Conservation (phyloP, 2,888 invertebrate genomes). For the Hirtodrosophila alboralis region DNA sequence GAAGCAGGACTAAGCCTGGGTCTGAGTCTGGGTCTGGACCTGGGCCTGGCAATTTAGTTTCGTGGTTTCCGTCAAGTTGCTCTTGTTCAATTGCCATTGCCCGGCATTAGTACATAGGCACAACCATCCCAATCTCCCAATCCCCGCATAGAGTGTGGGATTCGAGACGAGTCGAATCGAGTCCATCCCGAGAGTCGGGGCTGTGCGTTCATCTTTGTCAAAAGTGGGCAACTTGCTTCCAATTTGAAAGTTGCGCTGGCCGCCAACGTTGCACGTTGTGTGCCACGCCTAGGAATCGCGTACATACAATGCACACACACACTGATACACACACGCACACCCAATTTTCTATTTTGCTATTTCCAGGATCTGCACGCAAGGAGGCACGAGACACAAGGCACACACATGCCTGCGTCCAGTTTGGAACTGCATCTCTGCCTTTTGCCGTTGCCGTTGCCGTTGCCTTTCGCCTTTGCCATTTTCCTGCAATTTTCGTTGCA, state of each 20-base stretch:
- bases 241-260: constrained; percentile 46
- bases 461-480: constrained; percentile 19
- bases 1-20: too few relatives aligned
- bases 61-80: constrained; percentile 73
- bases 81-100: constrained; percentile 40
- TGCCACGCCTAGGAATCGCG: constrained; percentile 63
- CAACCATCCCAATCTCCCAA: neutral
- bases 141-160: too few relatives aligned
- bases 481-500: constrained; percentile 63
- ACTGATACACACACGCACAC: constrained; percentile 6
- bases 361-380: constrained; percentile 8
- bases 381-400: neutral
- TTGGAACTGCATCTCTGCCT: constrained; percentile 39
- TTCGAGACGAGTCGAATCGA: too few relatives aligned
- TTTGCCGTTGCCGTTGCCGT: neutral
- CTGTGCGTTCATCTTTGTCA: constrained; percentile 57
- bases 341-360: constrained; percentile 26
- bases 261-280: constrained; percentile 25
- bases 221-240: constrained; percentile 58
- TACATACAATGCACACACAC: constrained; percentile 28
- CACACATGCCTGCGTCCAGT: constrained; percentile 9
- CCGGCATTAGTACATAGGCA: constrained; percentile 52
- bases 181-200: too few relatives aligned
- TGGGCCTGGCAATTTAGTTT: constrained; percentile 69
- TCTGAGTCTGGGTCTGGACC: too few relatives aligned